A percentile compares a stretch with the other conserved stretches of the same genome.
These are phyloP conservation scores for Eucera pruinosa DNA, from an alignment of 2,888 invertebrate species.

Conservation along the genomic window DNA sequence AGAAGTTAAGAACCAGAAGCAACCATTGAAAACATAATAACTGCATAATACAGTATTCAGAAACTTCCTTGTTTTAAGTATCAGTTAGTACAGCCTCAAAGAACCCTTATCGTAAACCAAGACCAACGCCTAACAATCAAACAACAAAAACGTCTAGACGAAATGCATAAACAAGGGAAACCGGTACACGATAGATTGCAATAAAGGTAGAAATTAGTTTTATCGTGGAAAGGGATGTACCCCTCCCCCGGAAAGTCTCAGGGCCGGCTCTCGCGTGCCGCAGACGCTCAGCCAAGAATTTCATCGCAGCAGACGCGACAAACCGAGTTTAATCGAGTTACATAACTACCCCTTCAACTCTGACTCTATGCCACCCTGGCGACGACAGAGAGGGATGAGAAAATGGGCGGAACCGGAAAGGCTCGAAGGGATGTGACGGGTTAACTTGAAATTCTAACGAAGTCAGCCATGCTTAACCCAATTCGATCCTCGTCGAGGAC, in stretches of 20 bases:
- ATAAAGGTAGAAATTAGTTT: slow-evolving; percentile 10
- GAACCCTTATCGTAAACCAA: background rate
- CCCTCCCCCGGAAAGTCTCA: background rate
- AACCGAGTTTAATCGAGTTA: slow-evolving; percentile 71
- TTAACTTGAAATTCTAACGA: slow-evolving; percentile 55
- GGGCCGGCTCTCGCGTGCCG: background rate
- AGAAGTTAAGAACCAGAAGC: background rate
- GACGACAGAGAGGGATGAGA: background rate
- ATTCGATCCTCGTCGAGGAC: slow-evolving; percentile 46
- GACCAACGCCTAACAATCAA: too few species aligned
- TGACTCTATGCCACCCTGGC: too few species aligned
- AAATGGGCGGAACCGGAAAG: slow-evolving; percentile 20
- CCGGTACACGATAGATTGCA: too few species aligned
- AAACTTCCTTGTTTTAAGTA: background rate
- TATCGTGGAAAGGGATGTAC: background rate
- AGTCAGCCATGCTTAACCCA: slow-evolving; percentile 57
- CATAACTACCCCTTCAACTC: slow-evolving; percentile 54
- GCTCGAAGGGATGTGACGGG: slow-evolving; percentile 29
- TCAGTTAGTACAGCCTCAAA: background rate
- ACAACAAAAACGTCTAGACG: too few species aligned
- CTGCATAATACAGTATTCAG: background rate
- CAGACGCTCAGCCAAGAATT: slow-evolving; percentile 35
- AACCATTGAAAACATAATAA: background rate
- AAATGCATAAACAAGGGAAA: too few species aligned
- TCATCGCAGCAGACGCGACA: slow-evolving; percentile 47